Percentiles rank a stretch among this genome's conserved stretches.
Evolutionary conservation across 2,113 vertebrate genomes (phyloP).

Genomic region (Corynorhinus townsendii): DNA sequence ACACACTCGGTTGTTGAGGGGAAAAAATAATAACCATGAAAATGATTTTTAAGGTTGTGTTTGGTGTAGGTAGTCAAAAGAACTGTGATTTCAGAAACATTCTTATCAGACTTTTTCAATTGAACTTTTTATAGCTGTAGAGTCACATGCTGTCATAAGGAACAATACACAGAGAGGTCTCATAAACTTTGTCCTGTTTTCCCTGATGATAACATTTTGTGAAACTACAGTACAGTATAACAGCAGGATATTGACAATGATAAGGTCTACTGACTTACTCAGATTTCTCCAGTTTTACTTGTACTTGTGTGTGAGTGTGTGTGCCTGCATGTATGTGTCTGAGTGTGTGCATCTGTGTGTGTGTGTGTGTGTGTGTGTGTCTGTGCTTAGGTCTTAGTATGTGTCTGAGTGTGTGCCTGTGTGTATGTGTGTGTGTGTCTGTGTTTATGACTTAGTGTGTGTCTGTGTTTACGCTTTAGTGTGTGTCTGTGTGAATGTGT

Average conservation of each 20-base stretch:
- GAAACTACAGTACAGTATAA: accelerated
- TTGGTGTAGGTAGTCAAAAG: not conserved
- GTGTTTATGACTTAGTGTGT: not conserved
- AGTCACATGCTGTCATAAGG: not conserved
- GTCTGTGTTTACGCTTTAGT: accelerated
- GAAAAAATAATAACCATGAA: not conserved
- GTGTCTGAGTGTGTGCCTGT: not conserved
- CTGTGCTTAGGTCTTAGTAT: too few relatives aligned
- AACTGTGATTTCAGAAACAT: not conserved
- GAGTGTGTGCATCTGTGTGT: not conserved
- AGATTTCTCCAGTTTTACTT: too few relatives aligned
- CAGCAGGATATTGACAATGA: not conserved
- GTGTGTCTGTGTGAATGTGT: not conserved
- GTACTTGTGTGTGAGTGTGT: not conserved
- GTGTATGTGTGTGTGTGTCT: not conserved
- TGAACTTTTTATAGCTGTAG: not conserved
- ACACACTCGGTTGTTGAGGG: not conserved
- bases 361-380: not conserved
- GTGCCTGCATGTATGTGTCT: not conserved
- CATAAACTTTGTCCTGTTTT: accelerated
- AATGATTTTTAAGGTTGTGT: not conserved
- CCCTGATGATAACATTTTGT: not conserved
- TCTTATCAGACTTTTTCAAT: not conserved
- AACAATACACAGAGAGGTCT: not conserved
- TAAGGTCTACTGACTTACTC: accelerated